A percentile compares a stretch with the other conserved stretches of the same genome.
phyloP scores from a whole-genome alignment of 2,888 invertebrate species.

The Drosophila mulleri region DNA sequence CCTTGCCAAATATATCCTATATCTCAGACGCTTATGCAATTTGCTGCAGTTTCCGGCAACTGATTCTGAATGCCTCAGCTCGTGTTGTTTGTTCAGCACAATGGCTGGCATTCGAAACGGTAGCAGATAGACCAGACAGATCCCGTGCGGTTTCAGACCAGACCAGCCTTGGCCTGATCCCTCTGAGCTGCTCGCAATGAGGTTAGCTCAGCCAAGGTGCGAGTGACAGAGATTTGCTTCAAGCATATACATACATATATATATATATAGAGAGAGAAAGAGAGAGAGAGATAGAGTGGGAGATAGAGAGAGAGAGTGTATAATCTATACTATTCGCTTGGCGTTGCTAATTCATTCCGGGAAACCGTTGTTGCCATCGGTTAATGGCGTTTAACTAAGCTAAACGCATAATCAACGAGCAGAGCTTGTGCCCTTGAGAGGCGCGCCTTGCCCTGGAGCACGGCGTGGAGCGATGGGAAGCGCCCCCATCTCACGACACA shows the following conservation, averaged over 20 bases:
- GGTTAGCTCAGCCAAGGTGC: conserved; percentile 27
- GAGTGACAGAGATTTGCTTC: conserved; percentile 14
- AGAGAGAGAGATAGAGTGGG: neutral
- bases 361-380: conserved; percentile 44
- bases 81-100: conserved; percentile 60
- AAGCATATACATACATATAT: neutral
- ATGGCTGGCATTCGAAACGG: conserved; percentile 33
- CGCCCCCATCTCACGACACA: conserved; percentile 72
- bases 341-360: conserved; percentile 58
- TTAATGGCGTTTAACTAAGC: conserved; percentile 58
- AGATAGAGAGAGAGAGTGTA: too few relatives aligned
- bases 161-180: conserved; percentile 41
- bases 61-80: conserved; percentile 27
- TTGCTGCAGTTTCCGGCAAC: conserved; percentile 69
- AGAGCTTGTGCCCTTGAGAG: conserved; percentile 62
- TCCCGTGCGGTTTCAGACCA: conserved; percentile 34
- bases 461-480: conserved; percentile 33
- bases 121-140: conserved; percentile 44
- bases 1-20: conserved; percentile 61
- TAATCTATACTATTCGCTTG: neutral
- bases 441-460: conserved; percentile 23
- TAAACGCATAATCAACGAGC: conserved; percentile 59
- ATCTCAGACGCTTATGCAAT: conserved; percentile 69
- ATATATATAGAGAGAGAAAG: neutral
- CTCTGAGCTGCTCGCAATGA: conserved; percentile 1